These are phyloP conservation scores for Asarcornis scutulata DNA, from an alignment of 2,113 vertebrate genomes.

Conservation along the genomic window DNA sequence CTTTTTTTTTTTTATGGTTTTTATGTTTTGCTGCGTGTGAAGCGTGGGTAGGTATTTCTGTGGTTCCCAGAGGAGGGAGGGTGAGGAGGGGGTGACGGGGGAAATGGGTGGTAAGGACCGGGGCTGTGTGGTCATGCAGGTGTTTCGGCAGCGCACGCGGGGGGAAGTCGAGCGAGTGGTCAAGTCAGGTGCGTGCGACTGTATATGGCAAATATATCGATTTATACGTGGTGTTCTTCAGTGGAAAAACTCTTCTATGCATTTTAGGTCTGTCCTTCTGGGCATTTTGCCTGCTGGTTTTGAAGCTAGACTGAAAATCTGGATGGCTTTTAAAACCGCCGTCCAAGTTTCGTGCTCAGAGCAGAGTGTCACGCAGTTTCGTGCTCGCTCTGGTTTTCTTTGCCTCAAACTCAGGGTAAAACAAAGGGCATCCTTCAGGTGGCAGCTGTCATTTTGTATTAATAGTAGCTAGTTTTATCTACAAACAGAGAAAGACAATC, in stretches of 20 bases:
- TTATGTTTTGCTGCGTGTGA: neutral
- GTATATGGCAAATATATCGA: neutral
- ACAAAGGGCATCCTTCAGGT: conserved; percentile 25
- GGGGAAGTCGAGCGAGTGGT: neutral
- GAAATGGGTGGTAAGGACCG: neutral
- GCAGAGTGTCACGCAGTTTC: conserved; percentile 15
- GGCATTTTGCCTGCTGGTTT: fast-evolving
- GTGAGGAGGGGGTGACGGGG: neutral
- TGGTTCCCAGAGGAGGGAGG: neutral
- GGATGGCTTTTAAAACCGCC: conserved; percentile 26
- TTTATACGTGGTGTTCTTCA: neutral
- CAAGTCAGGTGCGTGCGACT: neutral
- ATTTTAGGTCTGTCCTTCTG: neutral
- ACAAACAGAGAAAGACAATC: neutral
- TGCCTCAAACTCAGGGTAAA: conserved; percentile 1
- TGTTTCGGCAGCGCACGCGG: neutral
- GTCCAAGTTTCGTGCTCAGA: conserved; percentile 5
- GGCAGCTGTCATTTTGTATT: neutral
- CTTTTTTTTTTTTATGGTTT: neutral
- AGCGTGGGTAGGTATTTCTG: neutral
- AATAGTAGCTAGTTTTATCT: neutral
- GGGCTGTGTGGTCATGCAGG: neutral
- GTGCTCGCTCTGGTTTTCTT: neutral
- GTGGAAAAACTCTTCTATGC: neutral
- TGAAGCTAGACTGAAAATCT: neutral